phyloP scores from a whole-genome alignment of 92 coral and sea anemone species.

The Actinernus sp. region DNA sequence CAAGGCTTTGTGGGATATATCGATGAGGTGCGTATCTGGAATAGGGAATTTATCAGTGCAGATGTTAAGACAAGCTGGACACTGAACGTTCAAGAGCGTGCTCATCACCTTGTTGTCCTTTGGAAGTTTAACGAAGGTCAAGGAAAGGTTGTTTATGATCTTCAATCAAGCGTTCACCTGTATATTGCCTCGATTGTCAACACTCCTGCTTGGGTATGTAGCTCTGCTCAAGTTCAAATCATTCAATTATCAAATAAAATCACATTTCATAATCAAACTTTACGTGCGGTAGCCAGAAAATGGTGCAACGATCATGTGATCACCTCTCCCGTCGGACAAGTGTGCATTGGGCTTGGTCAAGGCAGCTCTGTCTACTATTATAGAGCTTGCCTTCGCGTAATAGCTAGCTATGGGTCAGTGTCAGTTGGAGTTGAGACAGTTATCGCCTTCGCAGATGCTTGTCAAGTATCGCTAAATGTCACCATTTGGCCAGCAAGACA shows the following conservation, averaged over 20 bases:
- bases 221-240: conserved; percentile 72
- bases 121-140: conserved; percentile 98
- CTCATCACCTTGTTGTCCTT: conserved; percentile 71
- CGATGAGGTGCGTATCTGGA: conserved; percentile 96
- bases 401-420: conserved; percentile 53
- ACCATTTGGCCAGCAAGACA: conserved; percentile 89
- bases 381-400: conserved; percentile 78
- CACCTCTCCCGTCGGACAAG: conserved; percentile 56
- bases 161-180: conserved; percentile 72
- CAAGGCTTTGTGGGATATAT: conserved; percentile 90
- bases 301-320: conserved; percentile 85
- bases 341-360: conserved; percentile 75
- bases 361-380: conserved; percentile 81
- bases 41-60: conserved; percentile 73
- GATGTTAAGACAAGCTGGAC: conserved; percentile 80
- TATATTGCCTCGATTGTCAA: conserved; percentile 72
- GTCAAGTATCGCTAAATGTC: conserved; percentile 83
- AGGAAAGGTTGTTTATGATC: conserved; percentile 66
- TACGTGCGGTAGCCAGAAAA: conserved; percentile 27
- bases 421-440: conserved; percentile 79
- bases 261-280: conserved; percentile 14
- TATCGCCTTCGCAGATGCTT: conserved; percentile 88
- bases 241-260: conserved; percentile 50
- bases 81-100: conserved; percentile 62
- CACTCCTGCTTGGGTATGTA: conserved; percentile 86